phyloP scores from a whole-genome alignment of 2,888 invertebrate genomes.

The Pardosa pseudoannulata region DNA sequence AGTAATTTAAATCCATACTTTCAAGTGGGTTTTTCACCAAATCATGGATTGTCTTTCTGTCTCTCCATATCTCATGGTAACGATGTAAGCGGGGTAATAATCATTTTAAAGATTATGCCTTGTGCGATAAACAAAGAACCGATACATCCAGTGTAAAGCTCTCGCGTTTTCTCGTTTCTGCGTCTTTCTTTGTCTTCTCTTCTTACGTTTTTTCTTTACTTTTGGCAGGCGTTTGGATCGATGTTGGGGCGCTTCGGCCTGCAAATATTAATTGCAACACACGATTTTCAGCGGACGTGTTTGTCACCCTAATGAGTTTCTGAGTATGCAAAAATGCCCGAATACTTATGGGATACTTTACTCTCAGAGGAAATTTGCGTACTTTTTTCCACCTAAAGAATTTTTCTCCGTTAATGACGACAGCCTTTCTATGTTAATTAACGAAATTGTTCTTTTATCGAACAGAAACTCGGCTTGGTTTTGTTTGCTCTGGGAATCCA shows the following conservation, averaged over 20 bases:
- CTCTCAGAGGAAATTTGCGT: conserved; percentile 22
- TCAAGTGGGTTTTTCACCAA: too few relatives aligned
- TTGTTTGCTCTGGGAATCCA: not conserved
- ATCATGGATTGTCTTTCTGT: too few relatives aligned
- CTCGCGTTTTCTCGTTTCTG: too few relatives aligned
- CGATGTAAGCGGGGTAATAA: too few relatives aligned
- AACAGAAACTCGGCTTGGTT: conserved; percentile 2
- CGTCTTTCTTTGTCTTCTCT: not conserved
- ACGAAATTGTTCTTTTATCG: conserved; percentile 66
- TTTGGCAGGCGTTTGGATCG: conserved; percentile 21
- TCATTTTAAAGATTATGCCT: too few relatives aligned
- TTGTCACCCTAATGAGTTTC: conserved; percentile 63
- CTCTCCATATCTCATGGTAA: too few relatives aligned
- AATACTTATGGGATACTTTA: conserved; percentile 49
- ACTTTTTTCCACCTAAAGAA: conserved; percentile 34
- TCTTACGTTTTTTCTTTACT: not conserved
- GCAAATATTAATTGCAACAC: conserved; percentile 68
- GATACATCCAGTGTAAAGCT: too few relatives aligned
- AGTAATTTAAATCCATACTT: too few relatives aligned
- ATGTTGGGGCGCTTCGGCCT: conserved; percentile 43
- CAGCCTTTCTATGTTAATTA: conserved; percentile 69
- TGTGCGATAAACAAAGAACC: too few relatives aligned
- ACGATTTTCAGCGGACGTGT: conserved; percentile 59
- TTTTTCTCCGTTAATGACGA: conserved; percentile 68
- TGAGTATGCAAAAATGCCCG: conserved; percentile 44